Conservation (phyloP, 2,888 invertebrate species). For the Camponotus fellah region DNA sequence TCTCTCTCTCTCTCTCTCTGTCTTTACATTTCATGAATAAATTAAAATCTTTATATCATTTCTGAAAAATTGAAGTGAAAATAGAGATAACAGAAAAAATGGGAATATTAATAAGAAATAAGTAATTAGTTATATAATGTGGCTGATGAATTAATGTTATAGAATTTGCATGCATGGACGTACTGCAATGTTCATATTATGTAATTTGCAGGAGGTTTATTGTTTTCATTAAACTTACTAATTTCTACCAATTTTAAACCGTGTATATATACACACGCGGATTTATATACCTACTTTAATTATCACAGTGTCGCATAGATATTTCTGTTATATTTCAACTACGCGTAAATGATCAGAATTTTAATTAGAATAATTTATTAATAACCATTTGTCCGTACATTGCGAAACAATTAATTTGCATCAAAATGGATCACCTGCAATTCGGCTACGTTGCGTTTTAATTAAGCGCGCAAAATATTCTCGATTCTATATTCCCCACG, state of each 20-base stretch:
- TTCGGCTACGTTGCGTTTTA: slow-evolving; percentile 50
- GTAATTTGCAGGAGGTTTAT: slow-evolving; percentile 40
- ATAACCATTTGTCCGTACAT: slow-evolving; percentile 55
- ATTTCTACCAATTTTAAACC: slow-evolving; percentile 43
- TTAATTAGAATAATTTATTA: slow-evolving; percentile 58
- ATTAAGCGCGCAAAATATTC: slow-evolving; percentile 56
- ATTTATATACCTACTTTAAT: slow-evolving; percentile 48
- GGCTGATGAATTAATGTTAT: slow-evolving; percentile 8
- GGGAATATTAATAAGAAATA: background rate
- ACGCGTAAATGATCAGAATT: slow-evolving; percentile 54
- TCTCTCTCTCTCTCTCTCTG: no score
- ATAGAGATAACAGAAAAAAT: background rate
- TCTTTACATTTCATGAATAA: slow-evolving; percentile 17
- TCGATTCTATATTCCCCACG: slow-evolving; percentile 52
- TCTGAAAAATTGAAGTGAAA: slow-evolving; percentile 15
- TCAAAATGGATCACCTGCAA: slow-evolving; percentile 51
- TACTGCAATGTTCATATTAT: slow-evolving; percentile 33
- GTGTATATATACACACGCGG: slow-evolving; percentile 17
- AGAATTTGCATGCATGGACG: background rate
- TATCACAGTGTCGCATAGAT: slow-evolving; percentile 34
- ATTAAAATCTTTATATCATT: slow-evolving; percentile 28
- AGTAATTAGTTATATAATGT: background rate
- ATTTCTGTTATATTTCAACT: slow-evolving; percentile 49
- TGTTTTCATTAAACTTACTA: slow-evolving; percentile 51
- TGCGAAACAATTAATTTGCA: slow-evolving; percentile 57